A percentile compares a stretch with the other conserved stretches of the same genome.
These are phyloP conservation scores for Ecliptopera silaceata DNA, from an alignment of 2,888 invertebrate genomes.

Conservation along the genomic window DNA sequence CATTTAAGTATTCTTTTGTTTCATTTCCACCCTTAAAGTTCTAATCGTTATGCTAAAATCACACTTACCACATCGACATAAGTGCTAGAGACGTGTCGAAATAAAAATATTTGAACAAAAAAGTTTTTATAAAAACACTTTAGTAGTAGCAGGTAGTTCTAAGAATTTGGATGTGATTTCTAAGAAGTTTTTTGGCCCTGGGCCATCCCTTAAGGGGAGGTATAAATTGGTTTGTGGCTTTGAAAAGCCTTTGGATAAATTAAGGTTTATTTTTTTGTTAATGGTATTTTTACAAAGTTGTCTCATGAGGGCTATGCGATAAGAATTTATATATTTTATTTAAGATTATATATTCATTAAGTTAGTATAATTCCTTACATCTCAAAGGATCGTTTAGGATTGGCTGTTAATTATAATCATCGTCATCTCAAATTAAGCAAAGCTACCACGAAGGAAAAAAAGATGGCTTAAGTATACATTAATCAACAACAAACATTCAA, in stretches of 20 bases:
- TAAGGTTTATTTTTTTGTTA: constrained; percentile 23
- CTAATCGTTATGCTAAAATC: constrained; percentile 4
- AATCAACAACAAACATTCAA: too few relatives aligned
- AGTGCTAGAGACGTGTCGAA: constrained; percentile 5
- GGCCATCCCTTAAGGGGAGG: constrained; percentile 42
- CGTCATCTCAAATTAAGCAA: too few relatives aligned
- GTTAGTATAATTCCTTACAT: too few relatives aligned
- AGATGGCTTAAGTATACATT: too few relatives aligned
- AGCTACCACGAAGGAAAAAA: too few relatives aligned
- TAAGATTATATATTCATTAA: too few relatives aligned
- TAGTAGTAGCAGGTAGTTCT: constrained; percentile 61
- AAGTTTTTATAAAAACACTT: constrained; percentile 41
- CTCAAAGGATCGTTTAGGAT: too few relatives aligned
- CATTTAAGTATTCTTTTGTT: constrained; percentile 51
- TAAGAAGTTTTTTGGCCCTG: constrained; percentile 53
- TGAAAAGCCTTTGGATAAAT: constrained; percentile 34
- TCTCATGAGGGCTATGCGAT: too few relatives aligned
- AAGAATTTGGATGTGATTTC: constrained; percentile 56
- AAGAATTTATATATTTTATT: too few relatives aligned
- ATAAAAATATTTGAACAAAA: constrained; percentile 33
- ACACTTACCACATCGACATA: not conserved
- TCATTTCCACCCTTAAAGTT: constrained; percentile 40
- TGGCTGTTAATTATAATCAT: too few relatives aligned
- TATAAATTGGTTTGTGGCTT: constrained; percentile 39
- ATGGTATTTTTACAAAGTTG: constrained; percentile 10